A percentile compares a stretch with the other conserved stretches of the same genome.
Evolutionary conservation across 2,797 vertebrate species (phyloP).

Genomic region (Eulemur coronatus): DNA sequence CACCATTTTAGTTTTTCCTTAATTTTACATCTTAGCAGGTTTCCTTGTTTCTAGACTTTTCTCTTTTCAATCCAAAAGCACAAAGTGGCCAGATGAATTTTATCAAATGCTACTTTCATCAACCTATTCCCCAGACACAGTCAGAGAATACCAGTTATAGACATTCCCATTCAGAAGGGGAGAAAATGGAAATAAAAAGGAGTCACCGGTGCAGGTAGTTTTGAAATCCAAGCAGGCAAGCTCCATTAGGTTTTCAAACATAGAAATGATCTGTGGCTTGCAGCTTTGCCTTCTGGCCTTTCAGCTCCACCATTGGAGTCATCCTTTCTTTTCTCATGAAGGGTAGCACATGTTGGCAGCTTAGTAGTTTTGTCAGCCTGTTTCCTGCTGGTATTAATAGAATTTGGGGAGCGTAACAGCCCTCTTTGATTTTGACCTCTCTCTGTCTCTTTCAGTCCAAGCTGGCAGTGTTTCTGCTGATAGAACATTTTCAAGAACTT

Average conservation of each 20-base stretch:
- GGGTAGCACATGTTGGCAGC: neutral
- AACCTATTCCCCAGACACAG: neutral
- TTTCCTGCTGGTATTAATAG: neutral
- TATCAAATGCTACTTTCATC: neutral
- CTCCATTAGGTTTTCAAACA: neutral
- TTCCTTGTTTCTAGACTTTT: neutral
- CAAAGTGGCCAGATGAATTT: neutral
- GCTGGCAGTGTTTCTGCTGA: neutral
- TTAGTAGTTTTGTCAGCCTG: neutral
- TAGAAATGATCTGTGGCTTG: neutral
- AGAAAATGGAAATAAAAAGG: neutral
- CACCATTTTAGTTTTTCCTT: neutral
- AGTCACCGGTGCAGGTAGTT: neutral
- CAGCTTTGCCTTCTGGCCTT: neutral
- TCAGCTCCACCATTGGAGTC: neutral
- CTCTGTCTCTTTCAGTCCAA: neutral
- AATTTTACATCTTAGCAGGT: neutral
- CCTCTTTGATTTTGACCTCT: neutral
- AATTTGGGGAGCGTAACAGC: neutral
- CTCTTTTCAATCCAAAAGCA: neutral
- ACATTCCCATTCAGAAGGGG: neutral
- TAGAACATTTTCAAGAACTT: neutral
- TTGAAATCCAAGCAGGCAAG: neutral
- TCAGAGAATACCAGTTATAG: neutral
- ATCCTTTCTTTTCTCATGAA: neutral